Percentiles rank a stretch among this genome's conserved stretches.
Evolutionary conservation across 53 echinoderm and acorn worm genomes (phyloP).

Genomic region (Antedon mediterranea): DNA sequence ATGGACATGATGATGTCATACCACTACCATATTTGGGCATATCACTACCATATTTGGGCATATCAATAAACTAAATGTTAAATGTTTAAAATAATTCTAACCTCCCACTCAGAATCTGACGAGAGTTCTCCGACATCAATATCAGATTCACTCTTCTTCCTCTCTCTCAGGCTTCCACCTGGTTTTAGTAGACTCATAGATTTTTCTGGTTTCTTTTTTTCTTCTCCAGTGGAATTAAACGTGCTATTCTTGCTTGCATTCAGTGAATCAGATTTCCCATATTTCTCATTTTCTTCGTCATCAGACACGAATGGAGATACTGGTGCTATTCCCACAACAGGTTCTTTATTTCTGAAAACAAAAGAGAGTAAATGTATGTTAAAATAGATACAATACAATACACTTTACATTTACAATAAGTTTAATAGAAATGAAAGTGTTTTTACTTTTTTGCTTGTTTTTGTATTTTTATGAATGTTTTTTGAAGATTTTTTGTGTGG

Average conservation of each 20-base stretch:
- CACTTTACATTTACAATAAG: too few species aligned
- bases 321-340: not conserved
- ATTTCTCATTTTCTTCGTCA: not conserved
- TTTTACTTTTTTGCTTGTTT: too few species aligned
- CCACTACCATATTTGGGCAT: too few species aligned
- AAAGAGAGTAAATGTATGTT: too few species aligned
- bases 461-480: too few species aligned
- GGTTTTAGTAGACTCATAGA: too few species aligned
- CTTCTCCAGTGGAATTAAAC: not conserved
- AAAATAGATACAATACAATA: too few species aligned
- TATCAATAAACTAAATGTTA: not conserved
- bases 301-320: not conserved
- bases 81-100: conserved; percentile 9
- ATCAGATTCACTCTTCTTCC: conserved; percentile 36
- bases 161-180: not conserved
- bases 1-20: too few species aligned
- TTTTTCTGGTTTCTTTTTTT: not conserved
- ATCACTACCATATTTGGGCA: too few species aligned
- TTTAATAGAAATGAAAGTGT: too few species aligned
- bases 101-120: conserved; percentile 78
- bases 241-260: not conserved
- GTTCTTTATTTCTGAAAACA: not conserved
- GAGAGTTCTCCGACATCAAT: conserved; percentile 76
- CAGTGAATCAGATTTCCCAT: not conserved
- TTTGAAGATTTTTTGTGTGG: too few species aligned